Base-by-base conservation (phyloP, 1,140 invertebrate genomes). In the Patella vulgata region DNA sequence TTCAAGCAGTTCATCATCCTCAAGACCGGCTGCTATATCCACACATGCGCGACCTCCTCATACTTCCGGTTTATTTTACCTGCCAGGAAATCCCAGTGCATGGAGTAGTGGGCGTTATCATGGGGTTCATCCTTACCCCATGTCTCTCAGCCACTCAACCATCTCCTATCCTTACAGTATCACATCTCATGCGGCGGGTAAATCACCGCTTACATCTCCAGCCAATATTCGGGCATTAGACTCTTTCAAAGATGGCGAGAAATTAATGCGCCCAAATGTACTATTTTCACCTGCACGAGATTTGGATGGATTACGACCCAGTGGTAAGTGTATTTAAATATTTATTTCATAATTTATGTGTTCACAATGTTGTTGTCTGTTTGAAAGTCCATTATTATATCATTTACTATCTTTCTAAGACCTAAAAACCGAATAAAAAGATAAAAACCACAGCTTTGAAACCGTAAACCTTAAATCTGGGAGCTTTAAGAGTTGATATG, bases 131-230 rank as follows among this genome's bases (percentile, higher is more conserved):
- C 25, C 44, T 21, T 74, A 71, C 46, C 70, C 75, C 3, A 56
- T 77, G 31, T 70, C 75, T 5, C 52, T 77, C 17, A 68, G 70
- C 43, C 75, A 77, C 54, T 66, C 70, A 11, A 75, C 75, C 14
- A 61, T 77, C 21, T 77, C 75, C 8, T 77, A 77, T 50, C 75
- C 75, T 2, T 77, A 77, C 61, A 68, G 66, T 12, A 43, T 77
- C n/a, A 64, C 73, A n/a, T 44, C 75, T 9, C 62, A 71, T n/a
- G 43, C 63, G 21, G 63, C 65, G 0, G 62, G 63, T 28, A 74
- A 72, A 30, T 52, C 62, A 14, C 62, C 52, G 8, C 31, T 59
- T 11, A 59, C 57, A 3, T 52, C 63, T 40, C 40, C 61, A 42
- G 59, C 59, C 53, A 44, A 52, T 54, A 50, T 59, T n/a, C 30